Base-by-base conservation (phyloP, 2,113 vertebrate genomes). In the Chrysochloris asiatica region DNA sequence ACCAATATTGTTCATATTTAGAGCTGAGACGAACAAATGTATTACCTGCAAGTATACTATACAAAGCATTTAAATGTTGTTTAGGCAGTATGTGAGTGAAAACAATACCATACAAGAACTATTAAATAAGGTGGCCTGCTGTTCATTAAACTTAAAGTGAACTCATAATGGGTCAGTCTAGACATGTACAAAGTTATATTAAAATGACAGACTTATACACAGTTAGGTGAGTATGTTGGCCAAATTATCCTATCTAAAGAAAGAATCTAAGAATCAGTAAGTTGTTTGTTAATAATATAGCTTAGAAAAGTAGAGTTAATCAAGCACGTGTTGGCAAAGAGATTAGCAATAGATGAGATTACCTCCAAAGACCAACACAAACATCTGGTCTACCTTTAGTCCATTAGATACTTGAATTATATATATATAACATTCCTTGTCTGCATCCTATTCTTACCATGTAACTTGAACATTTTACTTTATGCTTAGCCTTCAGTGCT, bases 21-120 rank as follows among this genome's bases (percentile, higher is more conserved):
- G 83, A 63, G 78, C 89, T 78, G 78, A 52, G 38, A 88, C 83
- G 94, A 93, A 77, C n/a, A n/a, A n/a, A n/a, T n/a, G n/a, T n/a
- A n/a, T n/a, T n/a, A n/a, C n/a, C n/a, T n/a, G n/a, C n/a, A n/a
- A n/a, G n/a, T n/a, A n/a, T n/a, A n/a, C n/a, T n/a, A n/a, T n/a
- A n/a, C n/a, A n/a, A n/a, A n/a, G 73, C 45, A 47, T 48, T 3
- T 24, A 92, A 91, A 52, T 75, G 6, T 19, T 67, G 43, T 88
- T 86, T 89, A 88, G 54, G 76, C 3, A 76, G 30, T 52, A 63
- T 43, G 12, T 67, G 33, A 5, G 6, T 52, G 21, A 78, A 38
- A 83, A 80, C 22, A 87, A 36, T 65, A 24, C 12, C 52, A 56
- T 26, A 26, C 16, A 87, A 71, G 36, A 86, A 90, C 3, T 71